Base-by-base conservation (phyloP, 2,888 invertebrate species). In the Sarcophaga subvicina region DNA sequence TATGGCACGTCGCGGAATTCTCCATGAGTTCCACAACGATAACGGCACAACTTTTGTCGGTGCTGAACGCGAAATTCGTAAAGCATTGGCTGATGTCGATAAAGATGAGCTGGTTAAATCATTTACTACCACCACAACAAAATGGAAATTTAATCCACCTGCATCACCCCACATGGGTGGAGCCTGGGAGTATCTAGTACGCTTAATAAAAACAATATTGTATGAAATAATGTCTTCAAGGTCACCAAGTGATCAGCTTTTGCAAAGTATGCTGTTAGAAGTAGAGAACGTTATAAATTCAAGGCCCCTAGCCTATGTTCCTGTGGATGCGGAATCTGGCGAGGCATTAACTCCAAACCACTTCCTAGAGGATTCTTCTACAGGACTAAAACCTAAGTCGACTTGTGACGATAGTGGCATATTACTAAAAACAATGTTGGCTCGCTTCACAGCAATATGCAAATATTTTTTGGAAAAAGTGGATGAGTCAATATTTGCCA, bases 261-360 rank as follows among this genome's bases (percentile, higher is more conserved):
- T 49, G 14, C 14, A 49, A 10, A 49, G 49, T 14, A 49, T 49
- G 49, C 14, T 49, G 14, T 12, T 49, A 12, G 49, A 49, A 49
- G 12, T 49, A 14, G 49, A 49, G 14, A 63, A 63, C 22, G 22
- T 90, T 11, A 88, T 90, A 0, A 90, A 91, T 71, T 85, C 88
- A 10, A 67, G 89, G 4, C 63, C 22, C 22, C 3, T 22, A 22
- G 12, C 25, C 22, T 63, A 63, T 22, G 6, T 63, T 22, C 63
- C 63, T 22, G 22, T 63, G n/a, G 63, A 63, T 11, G 20, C 11
- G 11, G 63, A 63, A 63, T 22, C 88, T 80, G 79, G 75, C 22
- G 84, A 88, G 80, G 85, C 88, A 0, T 71, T 90, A 22, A 90
- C 90, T 10, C 89, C 89, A 1, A 90, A 90, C 63, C 89, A 90